phyloP scores from a whole-genome alignment of 2,797 vertebrate genomes.

The Synanceia verrucosa region DNA sequence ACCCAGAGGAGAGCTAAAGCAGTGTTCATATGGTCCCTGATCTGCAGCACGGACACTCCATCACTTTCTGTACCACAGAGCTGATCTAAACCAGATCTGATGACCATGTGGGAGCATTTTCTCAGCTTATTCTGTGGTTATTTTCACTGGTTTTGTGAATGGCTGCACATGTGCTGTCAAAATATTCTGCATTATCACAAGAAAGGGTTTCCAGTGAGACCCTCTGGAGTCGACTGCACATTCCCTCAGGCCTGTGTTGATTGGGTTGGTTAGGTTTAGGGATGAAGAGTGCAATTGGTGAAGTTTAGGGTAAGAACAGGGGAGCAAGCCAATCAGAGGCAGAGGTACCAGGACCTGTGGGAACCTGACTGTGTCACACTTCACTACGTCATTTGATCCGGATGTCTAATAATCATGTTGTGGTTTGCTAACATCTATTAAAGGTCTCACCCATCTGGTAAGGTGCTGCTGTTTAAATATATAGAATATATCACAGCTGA shows the following conservation, averaged over 20 bases:
- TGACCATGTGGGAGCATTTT: not conserved
- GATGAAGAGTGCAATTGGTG: too few relatives aligned
- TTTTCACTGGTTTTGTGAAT: not conserved
- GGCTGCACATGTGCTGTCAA: not conserved
- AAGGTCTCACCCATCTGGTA: not conserved
- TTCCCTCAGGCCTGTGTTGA: too few relatives aligned
- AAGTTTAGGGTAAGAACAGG: too few relatives aligned
- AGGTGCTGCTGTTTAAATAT: constrained; percentile 1
- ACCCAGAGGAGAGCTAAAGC: constrained; percentile 3
- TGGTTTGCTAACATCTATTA: not conserved
- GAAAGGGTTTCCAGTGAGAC: not conserved
- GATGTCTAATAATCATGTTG: too few relatives aligned
- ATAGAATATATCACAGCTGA: not conserved
- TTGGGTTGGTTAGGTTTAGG: too few relatives aligned
- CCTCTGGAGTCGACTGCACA: too few relatives aligned
- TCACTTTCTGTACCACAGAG: not conserved
- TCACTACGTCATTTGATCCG: too few relatives aligned
- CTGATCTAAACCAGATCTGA: not conserved
- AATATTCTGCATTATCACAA: not conserved
- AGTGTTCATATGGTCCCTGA: too few relatives aligned
- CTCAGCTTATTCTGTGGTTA: not conserved
- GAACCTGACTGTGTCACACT: too few relatives aligned
- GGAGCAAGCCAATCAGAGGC: too few relatives aligned
- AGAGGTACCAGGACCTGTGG: too few relatives aligned
- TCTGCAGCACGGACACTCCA: too few relatives aligned